Evolutionary conservation across 2,888 invertebrate genomes (phyloP), one percentile per base, ranked within the genome.

Genomic region (Caenorhabditis wallacei): DNA sequence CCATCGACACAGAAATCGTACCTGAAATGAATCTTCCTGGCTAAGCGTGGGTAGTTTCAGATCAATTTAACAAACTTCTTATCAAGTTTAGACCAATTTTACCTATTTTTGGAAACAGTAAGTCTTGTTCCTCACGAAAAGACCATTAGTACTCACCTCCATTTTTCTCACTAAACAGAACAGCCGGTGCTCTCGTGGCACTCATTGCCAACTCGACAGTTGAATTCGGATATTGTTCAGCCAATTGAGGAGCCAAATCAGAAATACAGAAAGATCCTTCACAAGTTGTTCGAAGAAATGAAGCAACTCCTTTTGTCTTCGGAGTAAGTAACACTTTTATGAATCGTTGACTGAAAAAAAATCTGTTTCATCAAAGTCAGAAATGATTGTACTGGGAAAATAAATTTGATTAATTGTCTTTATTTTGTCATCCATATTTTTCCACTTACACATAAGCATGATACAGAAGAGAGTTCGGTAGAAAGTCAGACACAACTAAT

Each of bases 401-500:
- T 26, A n/a, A 10, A 40, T 26, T 46, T 2, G n/a, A n/a, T n/a
- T n/a, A n/a, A n/a, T n/a, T n/a, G 35, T 35, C 10, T 35, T 35
- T 35, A 10, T 35, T 35, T 35, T 10, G 10, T 35, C 35, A 7
- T 35, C 35, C 10, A 35, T 35, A 2, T 43, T 1, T 37, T 22
- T 13, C n/a, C 30, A 57, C 83, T 70, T 40, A 88, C 89, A 83
- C 85, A 75, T 89, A 91, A 20, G 91, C 90, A 56, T 91, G 91
- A 75, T 91, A 91, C n/a, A 91, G 85, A 30, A 91, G 78, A 1
- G 91, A 91, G 56, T 91, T 91, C 8, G 90, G 85, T 16, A 90
- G 80, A 72, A 88, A 91, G 51, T 91, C 91, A 0, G 90, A 89
- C 8, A 90, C 88, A 24, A 89, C 84, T 8, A 91, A 66, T 18